Percentiles rank a stretch among this genome's conserved stretches.
phyloP scores from a whole-genome alignment of 2,113 vertebrate genomes.

The Eira barbara region DNA sequence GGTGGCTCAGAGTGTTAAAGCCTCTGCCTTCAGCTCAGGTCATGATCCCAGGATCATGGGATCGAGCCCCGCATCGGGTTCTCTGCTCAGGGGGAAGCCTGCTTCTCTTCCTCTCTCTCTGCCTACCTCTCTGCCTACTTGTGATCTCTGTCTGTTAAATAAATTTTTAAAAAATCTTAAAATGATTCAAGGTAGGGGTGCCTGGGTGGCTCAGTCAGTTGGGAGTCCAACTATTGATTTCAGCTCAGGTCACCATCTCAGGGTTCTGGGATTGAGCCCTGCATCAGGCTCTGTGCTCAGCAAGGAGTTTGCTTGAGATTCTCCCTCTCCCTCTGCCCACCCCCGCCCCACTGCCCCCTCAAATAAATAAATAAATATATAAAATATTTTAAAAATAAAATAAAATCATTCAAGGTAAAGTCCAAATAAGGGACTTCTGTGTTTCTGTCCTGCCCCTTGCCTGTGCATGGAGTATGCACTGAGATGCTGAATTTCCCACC shows the following conservation, averaged over 20 bases:
- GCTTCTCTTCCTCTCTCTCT: too few relatives aligned
- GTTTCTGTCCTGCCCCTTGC: neutral
- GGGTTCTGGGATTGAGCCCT: neutral
- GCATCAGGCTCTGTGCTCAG: neutral
- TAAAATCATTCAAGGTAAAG: neutral
- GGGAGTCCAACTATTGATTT: neutral
- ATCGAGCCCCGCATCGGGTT: too few relatives aligned
- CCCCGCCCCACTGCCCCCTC: neutral
- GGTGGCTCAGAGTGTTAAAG: neutral
- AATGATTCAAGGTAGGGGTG: neutral
- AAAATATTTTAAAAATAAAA: neutral
- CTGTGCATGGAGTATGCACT: fast-evolving
- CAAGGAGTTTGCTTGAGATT: neutral
- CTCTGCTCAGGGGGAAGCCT: too few relatives aligned
- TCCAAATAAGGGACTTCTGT: neutral
- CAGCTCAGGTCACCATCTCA: neutral
- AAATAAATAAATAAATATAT: neutral
- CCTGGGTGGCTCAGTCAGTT: neutral
- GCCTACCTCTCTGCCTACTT: too few relatives aligned
- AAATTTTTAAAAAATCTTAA: neutral
- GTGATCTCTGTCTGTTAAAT: too few relatives aligned
- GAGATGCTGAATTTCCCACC: neutral
- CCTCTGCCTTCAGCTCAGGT: too few relatives aligned
- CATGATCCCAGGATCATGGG: too few relatives aligned
- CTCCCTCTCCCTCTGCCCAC: neutral